Evolutionary conservation across 2,888 invertebrate species (phyloP).

Genomic region (Morinoia aosen): DNA sequence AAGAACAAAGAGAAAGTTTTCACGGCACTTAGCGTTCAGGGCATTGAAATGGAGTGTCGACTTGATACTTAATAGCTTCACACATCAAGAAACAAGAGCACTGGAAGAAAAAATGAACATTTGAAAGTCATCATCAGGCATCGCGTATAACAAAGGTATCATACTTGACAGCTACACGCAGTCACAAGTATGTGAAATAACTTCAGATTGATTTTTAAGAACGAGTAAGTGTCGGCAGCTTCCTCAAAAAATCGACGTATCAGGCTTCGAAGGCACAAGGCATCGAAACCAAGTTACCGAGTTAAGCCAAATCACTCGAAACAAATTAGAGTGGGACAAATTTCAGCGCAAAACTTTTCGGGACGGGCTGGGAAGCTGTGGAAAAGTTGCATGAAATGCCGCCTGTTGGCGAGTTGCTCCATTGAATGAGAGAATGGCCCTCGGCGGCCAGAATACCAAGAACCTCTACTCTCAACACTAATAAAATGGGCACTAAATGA

Average conservation of each 20-base stretch:
- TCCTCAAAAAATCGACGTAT: neutral
- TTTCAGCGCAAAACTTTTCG: neutral
- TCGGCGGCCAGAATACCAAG: neutral
- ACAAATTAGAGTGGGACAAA: neutral
- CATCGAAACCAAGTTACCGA: neutral
- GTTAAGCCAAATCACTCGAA: constrained; percentile 17
- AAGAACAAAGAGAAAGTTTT: neutral
- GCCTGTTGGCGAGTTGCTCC: neutral
- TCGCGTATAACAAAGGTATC: neutral
- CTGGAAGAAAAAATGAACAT: neutral
- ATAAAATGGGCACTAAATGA: constrained; percentile 40
- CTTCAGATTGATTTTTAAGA: neutral
- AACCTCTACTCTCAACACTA: neutral
- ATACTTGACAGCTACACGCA: neutral
- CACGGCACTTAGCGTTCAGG: neutral
- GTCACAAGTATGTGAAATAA: neutral
- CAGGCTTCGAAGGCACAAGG: neutral
- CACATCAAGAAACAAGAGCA: neutral
- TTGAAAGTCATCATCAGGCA: neutral
- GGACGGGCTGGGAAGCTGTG: neutral
- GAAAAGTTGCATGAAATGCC: neutral
- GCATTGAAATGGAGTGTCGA: neutral
- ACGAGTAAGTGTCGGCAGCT: neutral
- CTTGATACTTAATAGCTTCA: neutral
- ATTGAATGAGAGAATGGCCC: constrained; percentile 40